Conservation (phyloP, 2,797 vertebrate species). For the Darevskia mixta region DNA sequence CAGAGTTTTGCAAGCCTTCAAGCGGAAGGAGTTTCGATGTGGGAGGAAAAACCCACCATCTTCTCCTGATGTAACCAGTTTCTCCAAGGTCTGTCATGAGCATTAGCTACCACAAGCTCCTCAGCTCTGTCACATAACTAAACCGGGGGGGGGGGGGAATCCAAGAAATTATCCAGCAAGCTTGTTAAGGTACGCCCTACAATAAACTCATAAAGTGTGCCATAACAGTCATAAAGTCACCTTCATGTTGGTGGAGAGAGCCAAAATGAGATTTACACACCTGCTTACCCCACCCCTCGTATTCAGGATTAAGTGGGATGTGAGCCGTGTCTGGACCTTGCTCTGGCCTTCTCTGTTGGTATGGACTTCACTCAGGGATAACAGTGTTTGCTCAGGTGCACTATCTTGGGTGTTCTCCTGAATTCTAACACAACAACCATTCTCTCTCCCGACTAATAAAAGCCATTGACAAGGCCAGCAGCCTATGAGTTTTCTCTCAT, state of each 20-base stretch:
- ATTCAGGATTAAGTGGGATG: conserved; percentile 49
- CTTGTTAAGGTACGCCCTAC: conserved; percentile 5
- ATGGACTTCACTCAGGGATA: conserved; percentile 33
- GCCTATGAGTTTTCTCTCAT: conserved; percentile 21
- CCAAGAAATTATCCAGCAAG: not conserved
- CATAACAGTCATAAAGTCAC: conserved; percentile 54
- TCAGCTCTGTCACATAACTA: not conserved
- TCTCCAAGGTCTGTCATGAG: not conserved
- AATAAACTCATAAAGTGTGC: conserved; percentile 35
- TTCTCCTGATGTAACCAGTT: not conserved
- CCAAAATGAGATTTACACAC: conserved; percentile 58
- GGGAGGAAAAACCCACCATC: not conserved
- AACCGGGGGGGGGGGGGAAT: not conserved
- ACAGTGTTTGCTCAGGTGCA: conserved; percentile 44
- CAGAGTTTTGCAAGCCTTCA: not conserved
- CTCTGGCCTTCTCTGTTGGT: conserved; percentile 8
- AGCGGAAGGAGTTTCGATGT: not conserved
- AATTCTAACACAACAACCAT: conserved; percentile 28
- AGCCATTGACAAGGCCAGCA: conserved; percentile 18
- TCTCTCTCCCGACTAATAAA: conserved; percentile 26
- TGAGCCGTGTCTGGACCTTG: conserved; percentile 42
- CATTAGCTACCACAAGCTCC: not conserved
- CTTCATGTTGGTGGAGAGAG: conserved; percentile 66
- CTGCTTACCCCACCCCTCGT: conserved; percentile 62
- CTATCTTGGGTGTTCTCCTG: conserved; percentile 41